These are phyloP conservation scores for Ceyx margarethae DNA, from an alignment of 2,113 vertebrate species.

Conservation along the genomic window DNA sequence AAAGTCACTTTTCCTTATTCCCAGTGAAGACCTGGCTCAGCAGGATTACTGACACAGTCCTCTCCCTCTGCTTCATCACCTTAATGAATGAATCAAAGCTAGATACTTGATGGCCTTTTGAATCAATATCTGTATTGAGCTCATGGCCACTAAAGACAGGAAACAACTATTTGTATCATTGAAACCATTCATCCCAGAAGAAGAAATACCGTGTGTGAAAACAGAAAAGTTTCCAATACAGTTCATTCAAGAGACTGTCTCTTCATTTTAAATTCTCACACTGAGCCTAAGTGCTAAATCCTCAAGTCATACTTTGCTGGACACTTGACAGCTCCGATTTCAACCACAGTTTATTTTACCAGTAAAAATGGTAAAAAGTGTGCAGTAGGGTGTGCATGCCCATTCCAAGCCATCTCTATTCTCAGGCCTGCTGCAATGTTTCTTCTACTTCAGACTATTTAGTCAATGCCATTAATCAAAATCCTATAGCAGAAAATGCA, in stretches of 20 bases:
- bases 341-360: slow-evolving; percentile 12
- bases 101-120: not conserved
- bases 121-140: not conserved
- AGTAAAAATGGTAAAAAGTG: not conserved
- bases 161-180: not conserved
- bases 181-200: not conserved
- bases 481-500: slow-evolving; percentile 93
- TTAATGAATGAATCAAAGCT: not conserved
- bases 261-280: slow-evolving; percentile 29
- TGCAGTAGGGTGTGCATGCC: slow-evolving; percentile 18
- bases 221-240: not conserved
- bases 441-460: slow-evolving; percentile 79
- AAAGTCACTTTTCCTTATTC: not conserved
- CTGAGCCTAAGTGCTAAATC: not conserved
- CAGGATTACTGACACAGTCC: not conserved
- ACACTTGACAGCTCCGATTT: not conserved
- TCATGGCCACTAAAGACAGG: not conserved
- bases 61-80: not conserved
- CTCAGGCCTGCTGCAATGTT: slow-evolving; percentile 64
- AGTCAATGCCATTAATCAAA: slow-evolving; percentile 89
- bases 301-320: slow-evolving; percentile 24
- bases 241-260: slow-evolving; percentile 1
- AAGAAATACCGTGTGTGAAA: not conserved
- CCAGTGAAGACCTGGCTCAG: not conserved
- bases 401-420: slow-evolving; percentile 50